Conservation (phyloP, 2,113 vertebrate genomes). For the Cryptomyrus ogoouensis region DNA sequence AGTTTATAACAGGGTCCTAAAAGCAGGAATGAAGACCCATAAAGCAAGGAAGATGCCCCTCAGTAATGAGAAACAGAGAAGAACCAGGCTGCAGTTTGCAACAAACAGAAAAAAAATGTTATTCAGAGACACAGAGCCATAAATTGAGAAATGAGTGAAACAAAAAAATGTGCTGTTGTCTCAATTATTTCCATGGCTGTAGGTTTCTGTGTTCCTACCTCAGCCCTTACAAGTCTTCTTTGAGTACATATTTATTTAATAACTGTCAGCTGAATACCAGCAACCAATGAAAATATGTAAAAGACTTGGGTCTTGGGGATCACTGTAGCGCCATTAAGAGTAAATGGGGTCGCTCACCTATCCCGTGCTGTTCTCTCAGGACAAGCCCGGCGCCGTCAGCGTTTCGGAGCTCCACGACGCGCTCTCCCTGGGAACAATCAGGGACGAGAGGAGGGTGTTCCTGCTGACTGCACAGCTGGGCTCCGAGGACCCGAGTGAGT, state of each 20-base stretch:
- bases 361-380: constrained; percentile 48
- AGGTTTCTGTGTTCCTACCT: not conserved
- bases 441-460: constrained; percentile 62
- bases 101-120: too few relatives aligned
- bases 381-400: constrained; percentile 62
- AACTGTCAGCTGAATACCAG: not conserved
- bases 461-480: constrained; percentile 69
- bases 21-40: too few relatives aligned
- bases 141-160: too few relatives aligned
- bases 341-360: not conserved
- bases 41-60: too few relatives aligned
- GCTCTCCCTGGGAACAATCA: constrained; percentile 59
- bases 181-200: too few relatives aligned
- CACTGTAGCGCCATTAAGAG: not conserved
- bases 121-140: too few relatives aligned
- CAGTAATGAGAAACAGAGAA: too few relatives aligned
- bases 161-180: too few relatives aligned
- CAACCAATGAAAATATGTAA: not conserved
- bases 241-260: not conserved
- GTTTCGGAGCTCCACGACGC: constrained; percentile 64
- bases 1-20: too few relatives aligned
- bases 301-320: not conserved
- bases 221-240: not conserved
- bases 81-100: too few relatives aligned
- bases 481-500: constrained; percentile 45